Evolutionary conservation across 2,113 vertebrate species (phyloP).

Genomic region (Dasyornis broadbenti): DNA sequence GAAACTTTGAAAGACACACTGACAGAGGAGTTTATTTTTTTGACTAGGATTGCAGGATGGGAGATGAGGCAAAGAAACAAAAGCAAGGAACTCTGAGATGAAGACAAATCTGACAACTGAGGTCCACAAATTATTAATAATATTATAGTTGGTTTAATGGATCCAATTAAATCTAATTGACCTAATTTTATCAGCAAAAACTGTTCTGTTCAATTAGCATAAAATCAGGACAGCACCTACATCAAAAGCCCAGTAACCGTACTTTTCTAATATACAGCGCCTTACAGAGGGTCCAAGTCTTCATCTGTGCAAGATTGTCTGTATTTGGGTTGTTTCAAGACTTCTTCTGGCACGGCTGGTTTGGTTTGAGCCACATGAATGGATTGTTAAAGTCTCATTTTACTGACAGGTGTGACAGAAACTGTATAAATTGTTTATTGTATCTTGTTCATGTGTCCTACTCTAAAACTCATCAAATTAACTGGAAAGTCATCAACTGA

Average conservation of each 20-base stretch:
- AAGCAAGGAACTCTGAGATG: neutral
- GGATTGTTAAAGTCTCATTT: neutral
- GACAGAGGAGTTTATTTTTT: neutral
- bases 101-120: neutral
- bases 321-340: neutral
- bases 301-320: neutral
- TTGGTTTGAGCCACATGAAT: neutral
- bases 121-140: neutral
- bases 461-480: neutral
- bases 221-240: neutral
- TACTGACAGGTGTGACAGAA: neutral
- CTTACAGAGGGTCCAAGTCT: neutral
- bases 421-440: neutral
- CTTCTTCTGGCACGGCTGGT: neutral
- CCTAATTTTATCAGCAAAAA: neutral
- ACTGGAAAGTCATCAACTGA: neutral
- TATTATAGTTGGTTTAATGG: neutral
- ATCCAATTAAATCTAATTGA: neutral
- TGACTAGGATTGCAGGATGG: neutral
- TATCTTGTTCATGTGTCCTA: neutral
- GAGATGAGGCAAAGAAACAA: neutral
- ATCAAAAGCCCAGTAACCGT: neutral
- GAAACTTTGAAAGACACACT: neutral
- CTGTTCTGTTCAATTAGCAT: neutral
- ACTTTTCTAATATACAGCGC: neutral